Percentiles rank a stretch among this genome's conserved stretches.
phyloP scores from a whole-genome alignment of 2,888 invertebrate species.

The Melinaea marsaeus region DNA sequence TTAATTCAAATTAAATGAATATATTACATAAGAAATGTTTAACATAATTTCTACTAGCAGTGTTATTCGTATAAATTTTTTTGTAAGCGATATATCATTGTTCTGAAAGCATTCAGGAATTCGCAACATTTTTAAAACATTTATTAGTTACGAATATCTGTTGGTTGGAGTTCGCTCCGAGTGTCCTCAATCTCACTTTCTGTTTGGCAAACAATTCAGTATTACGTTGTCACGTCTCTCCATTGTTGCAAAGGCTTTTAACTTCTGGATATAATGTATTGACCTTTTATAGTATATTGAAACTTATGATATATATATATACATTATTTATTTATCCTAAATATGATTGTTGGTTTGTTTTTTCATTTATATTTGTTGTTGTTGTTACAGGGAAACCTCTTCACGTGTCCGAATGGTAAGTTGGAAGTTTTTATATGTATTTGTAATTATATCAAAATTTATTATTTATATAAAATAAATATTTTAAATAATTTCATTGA shows the following conservation, averaged over 20 bases:
- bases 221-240: conserved; percentile 26
- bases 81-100: neutral
- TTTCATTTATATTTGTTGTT: conserved; percentile 41
- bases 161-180: conserved; percentile 41
- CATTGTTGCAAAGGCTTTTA: conserved; percentile 25
- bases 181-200: conserved; percentile 58
- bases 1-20: too few relatives aligned
- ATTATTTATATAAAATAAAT: too few relatives aligned
- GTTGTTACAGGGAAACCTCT: conserved; percentile 82
- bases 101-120: neutral
- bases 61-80: too few relatives aligned
- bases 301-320: neutral
- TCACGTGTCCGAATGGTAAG: conserved; percentile 86
- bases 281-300: conserved; percentile 14
- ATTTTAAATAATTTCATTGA: too few relatives aligned
- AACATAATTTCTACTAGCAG: too few relatives aligned
- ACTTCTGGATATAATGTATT: conserved; percentile 20
- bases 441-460: neutral
- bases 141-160: conserved; percentile 26
- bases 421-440: conserved; percentile 35
- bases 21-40: too few relatives aligned
- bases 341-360: neutral
- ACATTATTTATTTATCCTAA: neutral
- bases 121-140: conserved; percentile 21
- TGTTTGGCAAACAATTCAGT: conserved; percentile 45